Percentiles rank a stretch among this genome's conserved stretches.
Evolutionary conservation across 2,888 invertebrate species (phyloP).

Genomic region (Drosophila sordidula): DNA sequence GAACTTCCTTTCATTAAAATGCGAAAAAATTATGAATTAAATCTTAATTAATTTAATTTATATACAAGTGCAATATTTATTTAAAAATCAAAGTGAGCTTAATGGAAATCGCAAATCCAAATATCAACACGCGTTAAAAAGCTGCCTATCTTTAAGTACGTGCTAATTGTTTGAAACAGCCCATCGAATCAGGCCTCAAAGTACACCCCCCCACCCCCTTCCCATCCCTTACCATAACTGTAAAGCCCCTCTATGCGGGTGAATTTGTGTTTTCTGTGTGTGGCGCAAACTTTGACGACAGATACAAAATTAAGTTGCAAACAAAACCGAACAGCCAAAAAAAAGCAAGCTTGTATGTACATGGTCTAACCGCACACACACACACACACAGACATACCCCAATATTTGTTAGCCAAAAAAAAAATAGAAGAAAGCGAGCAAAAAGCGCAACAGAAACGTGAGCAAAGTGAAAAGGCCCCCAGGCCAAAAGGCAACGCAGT

Average conservation of each 20-base stretch:
- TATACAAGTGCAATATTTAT: background rate
- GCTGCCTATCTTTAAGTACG: conserved; percentile 13
- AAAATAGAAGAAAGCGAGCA: conserved; percentile 23
- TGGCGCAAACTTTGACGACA: conserved; percentile 70
- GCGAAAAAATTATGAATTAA: no score
- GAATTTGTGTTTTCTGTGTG: conserved; percentile 17
- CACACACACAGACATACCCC: conserved; percentile 1
- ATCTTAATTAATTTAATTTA: no score
- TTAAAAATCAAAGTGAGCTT: background rate
- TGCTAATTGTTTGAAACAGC: conserved; percentile 40
- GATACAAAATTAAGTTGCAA: conserved; percentile 80
- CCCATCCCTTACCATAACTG: conserved; percentile 6
- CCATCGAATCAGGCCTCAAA: conserved; percentile 19
- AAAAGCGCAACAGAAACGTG: conserved; percentile 50
- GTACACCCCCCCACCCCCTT: background rate
- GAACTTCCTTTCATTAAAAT: no score
- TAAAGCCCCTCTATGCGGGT: background rate
- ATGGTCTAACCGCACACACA: conserved; percentile 38
- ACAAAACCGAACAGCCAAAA: conserved; percentile 65
- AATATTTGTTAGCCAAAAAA: conserved; percentile 24
- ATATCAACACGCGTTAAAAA: background rate
- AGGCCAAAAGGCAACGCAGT: conserved; percentile 62
- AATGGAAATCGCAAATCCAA: background rate
- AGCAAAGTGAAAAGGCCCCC: conserved; percentile 34
- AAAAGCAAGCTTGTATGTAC: conserved; percentile 41